Conservation (phyloP, 2,797 vertebrate genomes). For the Thalassophryne amazonica region DNA sequence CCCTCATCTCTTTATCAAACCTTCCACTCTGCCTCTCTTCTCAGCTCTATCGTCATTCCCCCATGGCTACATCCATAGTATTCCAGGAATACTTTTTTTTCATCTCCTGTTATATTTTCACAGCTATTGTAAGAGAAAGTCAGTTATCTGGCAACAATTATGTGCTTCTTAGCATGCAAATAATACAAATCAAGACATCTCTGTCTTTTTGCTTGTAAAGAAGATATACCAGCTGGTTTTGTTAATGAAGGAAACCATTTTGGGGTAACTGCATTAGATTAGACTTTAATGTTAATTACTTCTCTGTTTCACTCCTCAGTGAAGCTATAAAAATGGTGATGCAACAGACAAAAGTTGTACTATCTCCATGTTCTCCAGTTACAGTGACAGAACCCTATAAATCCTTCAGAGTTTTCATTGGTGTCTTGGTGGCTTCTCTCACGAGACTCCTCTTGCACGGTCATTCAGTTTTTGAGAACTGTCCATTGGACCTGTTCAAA, state of each 20-base stretch:
- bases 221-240: background rate
- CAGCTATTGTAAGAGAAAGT: no score
- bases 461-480: no score
- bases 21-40: slow-evolving; percentile 20
- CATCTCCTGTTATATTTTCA: no score
- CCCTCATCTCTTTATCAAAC: slow-evolving; percentile 36
- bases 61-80: slow-evolving; percentile 29
- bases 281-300: background rate
- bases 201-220: background rate
- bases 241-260: background rate
- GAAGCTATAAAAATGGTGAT: no score
- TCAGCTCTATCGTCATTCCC: slow-evolving; percentile 30
- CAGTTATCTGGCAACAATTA: background rate
- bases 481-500: no score
- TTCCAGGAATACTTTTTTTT: slow-evolving; percentile 36
- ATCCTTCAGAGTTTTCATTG: no score
- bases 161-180: background rate
- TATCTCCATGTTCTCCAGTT: no score
- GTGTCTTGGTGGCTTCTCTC: no score
- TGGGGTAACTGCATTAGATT: background rate
- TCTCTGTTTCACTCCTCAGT: no score
- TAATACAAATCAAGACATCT: background rate
- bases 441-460: no score
- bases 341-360: no score
- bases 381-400: no score